Evolutionary conservation across 2,797 vertebrate genomes (phyloP).

Genomic region (Dermochelys coriacea): DNA sequence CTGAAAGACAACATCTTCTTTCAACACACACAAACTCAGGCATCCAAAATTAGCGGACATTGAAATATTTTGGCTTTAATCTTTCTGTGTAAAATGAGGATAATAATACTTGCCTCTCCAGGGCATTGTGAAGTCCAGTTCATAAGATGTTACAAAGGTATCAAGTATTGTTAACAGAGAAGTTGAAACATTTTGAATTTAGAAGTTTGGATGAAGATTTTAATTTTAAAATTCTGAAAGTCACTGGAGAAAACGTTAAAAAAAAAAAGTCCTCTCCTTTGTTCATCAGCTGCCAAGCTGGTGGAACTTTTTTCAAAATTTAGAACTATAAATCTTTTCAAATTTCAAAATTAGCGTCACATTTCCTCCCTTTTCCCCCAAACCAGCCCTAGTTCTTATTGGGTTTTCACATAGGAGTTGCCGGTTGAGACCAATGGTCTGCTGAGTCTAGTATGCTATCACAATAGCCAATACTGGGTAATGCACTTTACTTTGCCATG

Average conservation of each 20-base stretch:
- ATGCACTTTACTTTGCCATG: background rate
- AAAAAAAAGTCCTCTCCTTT: background rate
- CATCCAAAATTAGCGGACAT: background rate
- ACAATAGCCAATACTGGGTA: background rate
- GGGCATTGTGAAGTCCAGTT: background rate
- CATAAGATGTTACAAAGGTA: background rate
- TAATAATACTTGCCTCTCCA: background rate
- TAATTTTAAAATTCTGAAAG: background rate
- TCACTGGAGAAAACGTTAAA: background rate
- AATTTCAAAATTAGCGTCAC: background rate
- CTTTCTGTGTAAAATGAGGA: background rate
- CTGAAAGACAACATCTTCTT: conserved; percentile 9
- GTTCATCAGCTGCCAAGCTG: background rate
- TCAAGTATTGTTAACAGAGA: background rate
- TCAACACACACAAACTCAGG: background rate
- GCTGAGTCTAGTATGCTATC: background rate
- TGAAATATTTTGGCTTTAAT: background rate
- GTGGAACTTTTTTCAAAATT: background rate
- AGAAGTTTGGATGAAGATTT: background rate
- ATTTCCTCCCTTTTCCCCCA: background rate
- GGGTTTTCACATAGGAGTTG: conserved; percentile 6
- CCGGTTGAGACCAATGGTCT: background rate
- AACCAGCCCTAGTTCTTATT: background rate
- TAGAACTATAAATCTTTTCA: background rate
- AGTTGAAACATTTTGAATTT: background rate